These are phyloP conservation scores for Drosophila algonquin DNA, from an alignment of 2,888 invertebrate genomes.

Conservation along the genomic window DNA sequence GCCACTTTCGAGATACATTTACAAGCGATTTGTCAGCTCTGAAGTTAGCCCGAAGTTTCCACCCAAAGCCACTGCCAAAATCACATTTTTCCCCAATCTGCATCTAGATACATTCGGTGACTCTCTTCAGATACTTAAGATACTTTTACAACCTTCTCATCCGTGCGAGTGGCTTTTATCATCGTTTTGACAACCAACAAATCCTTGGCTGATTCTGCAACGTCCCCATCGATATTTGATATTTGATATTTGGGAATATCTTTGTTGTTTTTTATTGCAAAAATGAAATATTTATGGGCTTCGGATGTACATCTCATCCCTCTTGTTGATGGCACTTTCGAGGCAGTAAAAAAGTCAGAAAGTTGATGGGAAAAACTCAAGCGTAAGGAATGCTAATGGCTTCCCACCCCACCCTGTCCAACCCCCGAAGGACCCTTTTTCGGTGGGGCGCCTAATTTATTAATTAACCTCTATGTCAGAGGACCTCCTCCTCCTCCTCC, in stretches of 20 bases:
- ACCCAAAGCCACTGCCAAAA: too few species aligned
- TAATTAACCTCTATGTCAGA: background rate
- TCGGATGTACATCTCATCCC: background rate
- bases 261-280: background rate
- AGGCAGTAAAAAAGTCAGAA: background rate
- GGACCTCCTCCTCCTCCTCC: background rate
- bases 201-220: background rate
- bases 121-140: background rate
- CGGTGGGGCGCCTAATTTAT: background rate
- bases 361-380: background rate
- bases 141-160: background rate
- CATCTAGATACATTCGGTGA: too few species aligned
- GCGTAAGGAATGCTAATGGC: background rate
- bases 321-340: background rate
- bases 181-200: background rate
- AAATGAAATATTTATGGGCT: background rate
- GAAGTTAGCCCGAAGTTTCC: too few species aligned
- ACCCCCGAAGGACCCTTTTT: background rate
- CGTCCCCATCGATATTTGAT: background rate
- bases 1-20: too few species aligned
- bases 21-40: too few species aligned
- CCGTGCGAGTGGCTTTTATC: background rate
- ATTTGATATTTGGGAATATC: background rate
- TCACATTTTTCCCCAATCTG: too few species aligned
- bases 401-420: background rate